Evolutionary conservation across 2,797 vertebrate genomes (phyloP), one percentile per base, ranked within the genome.

Genomic region (Lepus oiostolus): DNA sequence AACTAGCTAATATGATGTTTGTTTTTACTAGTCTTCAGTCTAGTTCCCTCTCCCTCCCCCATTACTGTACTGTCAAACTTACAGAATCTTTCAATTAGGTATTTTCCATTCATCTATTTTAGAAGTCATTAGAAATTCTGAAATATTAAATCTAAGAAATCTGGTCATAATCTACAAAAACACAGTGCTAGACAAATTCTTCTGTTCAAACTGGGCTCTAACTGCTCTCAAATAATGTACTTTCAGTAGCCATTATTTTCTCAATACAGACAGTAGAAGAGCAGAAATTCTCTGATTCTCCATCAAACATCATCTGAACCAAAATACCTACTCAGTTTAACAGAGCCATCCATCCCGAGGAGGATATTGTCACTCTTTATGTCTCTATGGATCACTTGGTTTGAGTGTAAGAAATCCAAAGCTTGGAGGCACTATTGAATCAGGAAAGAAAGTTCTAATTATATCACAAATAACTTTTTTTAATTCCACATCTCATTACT

Each of bases 361-460:
- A 99, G 99, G 98, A 99, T 99, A 98, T 99, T 99, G 98, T 99
- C 99, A 65, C 99, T 99, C 98, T 99, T 99, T 98, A 99, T 99
- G 97, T 99, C 99, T 99, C 99, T 99, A 93, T 99, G 99, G 98
- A 99, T 99, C 97, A 99, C 99, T 97, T 99, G 99, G 97, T 99
- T 99, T 96, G 99, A 99, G 98, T 99, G 99, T 68, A 99, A 98
- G 98, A 99, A 99, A 98, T 99, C 99, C 98, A 99, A 97, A 17
- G 99, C 99, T 98, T 99, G 99, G 97, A 99, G 99, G 99, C 99
- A 99, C 99, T 99, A 96, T 76, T 1, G 76, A 94, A 86, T 91
- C 91, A 94, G 97, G 95, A 96, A 62, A 94, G 96, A 91, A 89
- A 74, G 9, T 92, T 84, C 16, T 85, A 90, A 96, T 96, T 97